Conservation (phyloP, 2,113 vertebrate genomes). For the Mus musculus region GRCm39 chr9:10984001-10984500, state of each 20-base stretch:
- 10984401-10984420: not conserved
- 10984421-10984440: not conserved
- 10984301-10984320: not conserved
- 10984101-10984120: not conserved
- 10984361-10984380: not conserved
- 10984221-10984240: not conserved
- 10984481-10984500: not conserved
- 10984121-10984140: not conserved
- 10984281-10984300: too few species aligned
- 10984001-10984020: not conserved
- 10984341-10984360: not conserved
- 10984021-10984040: not conserved
- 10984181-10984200: not conserved
- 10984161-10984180: not conserved
- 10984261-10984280: not conserved
- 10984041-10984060: not conserved
- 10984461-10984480: not conserved
- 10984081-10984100: not conserved
- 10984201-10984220: not conserved
- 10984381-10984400: not conserved
- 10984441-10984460: not conserved
- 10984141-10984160: not conserved
- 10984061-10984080: not conserved
- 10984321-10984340: not conserved
- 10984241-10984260: not conserved